Evolutionary conservation across 1,140 invertebrate genomes (phyloP).

Genomic region (Chelonus insularis): DNA sequence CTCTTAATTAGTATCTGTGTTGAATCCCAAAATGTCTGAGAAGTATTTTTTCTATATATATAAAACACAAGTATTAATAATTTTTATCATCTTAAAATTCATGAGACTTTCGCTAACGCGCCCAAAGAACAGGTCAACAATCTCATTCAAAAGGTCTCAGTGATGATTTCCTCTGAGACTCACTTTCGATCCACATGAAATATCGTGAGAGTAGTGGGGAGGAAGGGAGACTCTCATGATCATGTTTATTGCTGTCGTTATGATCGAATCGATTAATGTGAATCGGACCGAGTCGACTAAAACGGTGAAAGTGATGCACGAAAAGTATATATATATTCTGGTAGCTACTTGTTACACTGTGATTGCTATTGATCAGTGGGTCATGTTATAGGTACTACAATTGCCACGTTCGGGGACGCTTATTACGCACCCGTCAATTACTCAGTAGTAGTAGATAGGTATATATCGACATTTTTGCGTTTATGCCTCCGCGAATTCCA

Average conservation of each 20-base stretch:
- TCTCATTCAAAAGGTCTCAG: not conserved
- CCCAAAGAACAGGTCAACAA: not conserved
- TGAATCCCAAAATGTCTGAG: too few species aligned
- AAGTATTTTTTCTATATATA: too few species aligned
- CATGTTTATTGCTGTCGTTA: not conserved
- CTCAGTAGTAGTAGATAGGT: conserved; percentile 1
- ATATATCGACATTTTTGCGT: not conserved
- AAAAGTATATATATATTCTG: conserved; percentile 8
- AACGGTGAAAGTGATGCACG: conserved; percentile 34
- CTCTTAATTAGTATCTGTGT: too few species aligned
- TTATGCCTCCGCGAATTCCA: not conserved
- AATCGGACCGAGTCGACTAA: conserved; percentile 27
- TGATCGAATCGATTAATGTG: conserved; percentile 16
- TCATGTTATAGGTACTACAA: conserved; percentile 10
- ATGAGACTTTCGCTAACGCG: not conserved
- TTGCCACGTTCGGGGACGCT: conserved; percentile 10
- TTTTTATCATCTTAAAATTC: not conserved
- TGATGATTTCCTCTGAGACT: conserved; percentile 6
- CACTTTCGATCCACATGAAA: conserved; percentile 3
- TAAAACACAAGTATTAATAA: too few species aligned
- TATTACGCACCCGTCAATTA: conserved; percentile 29
- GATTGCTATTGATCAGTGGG: conserved; percentile 17
- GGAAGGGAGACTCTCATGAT: not conserved
- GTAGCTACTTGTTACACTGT: conserved; percentile 16
- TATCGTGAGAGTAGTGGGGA: too few species aligned